Evolutionary conservation across 2,888 invertebrate genomes (phyloP).

Genomic region (Dorcus hopei): DNA sequence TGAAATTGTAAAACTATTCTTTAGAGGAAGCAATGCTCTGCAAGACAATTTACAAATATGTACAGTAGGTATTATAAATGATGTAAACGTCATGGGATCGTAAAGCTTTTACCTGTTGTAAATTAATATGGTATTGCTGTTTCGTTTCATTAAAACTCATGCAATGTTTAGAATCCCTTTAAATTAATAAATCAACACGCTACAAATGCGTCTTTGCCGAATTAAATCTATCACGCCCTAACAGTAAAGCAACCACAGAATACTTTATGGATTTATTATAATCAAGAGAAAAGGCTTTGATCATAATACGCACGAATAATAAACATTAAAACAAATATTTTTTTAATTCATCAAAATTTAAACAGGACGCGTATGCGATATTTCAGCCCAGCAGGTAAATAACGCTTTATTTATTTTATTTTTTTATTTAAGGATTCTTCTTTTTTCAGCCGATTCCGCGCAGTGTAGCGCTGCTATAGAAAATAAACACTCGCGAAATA

Average conservation of each 20-base stretch:
- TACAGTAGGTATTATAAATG: too few relatives aligned
- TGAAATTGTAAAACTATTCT: too few relatives aligned
- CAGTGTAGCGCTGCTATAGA: too few relatives aligned
- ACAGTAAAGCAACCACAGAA: neutral
- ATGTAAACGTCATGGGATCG: neutral
- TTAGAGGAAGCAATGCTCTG: too few relatives aligned
- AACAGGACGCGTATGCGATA: neutral
- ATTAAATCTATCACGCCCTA: neutral
- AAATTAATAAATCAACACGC: neutral
- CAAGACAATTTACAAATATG: too few relatives aligned
- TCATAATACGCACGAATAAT: neutral
- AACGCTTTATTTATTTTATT: too few relatives aligned
- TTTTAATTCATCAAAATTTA: constrained; percentile 1
- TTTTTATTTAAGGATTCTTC: too few relatives aligned
- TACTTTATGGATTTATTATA: neutral
- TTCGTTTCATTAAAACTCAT: neutral
- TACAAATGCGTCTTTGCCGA: constrained; percentile 3
- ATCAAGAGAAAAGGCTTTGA: constrained; percentile 1
- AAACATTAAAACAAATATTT: neutral
- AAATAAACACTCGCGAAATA: too few relatives aligned
- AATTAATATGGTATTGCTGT: neutral
- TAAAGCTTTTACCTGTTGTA: neutral
- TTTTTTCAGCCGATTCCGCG: too few relatives aligned
- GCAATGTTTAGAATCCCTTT: neutral
- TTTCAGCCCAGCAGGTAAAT: neutral